phyloP scores from a whole-genome alignment of 2,113 vertebrate genomes.

The Triplophysa dalaica region DNA sequence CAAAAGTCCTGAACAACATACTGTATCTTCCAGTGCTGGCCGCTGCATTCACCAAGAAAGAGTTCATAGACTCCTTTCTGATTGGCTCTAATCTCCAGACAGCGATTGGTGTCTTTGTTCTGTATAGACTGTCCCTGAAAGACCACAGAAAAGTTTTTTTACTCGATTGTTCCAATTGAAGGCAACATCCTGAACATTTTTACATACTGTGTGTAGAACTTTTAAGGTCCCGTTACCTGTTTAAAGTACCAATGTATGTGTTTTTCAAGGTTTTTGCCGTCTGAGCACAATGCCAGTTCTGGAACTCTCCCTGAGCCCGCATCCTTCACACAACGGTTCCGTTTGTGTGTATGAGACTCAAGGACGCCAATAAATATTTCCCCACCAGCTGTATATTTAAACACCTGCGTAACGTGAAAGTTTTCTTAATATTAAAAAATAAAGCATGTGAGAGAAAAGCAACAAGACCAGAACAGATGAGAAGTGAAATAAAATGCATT shows the following conservation, averaged over 20 bases:
- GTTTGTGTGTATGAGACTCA: constrained; percentile 57
- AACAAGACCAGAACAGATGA: too few relatives aligned
- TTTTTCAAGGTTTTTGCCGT: constrained; percentile 48
- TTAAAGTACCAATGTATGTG: constrained; percentile 72
- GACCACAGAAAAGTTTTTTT: background rate
- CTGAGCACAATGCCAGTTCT: constrained; percentile 58
- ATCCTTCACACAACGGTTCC: constrained; percentile 67
- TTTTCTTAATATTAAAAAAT: background rate
- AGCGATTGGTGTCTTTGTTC: constrained; percentile 70
- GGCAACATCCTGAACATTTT: background rate
- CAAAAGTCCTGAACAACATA: constrained; percentile 60
- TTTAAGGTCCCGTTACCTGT: constrained; percentile 60
- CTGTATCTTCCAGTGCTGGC: constrained; percentile 71
- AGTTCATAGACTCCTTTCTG: constrained; percentile 41
- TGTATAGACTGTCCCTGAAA: constrained; percentile 63
- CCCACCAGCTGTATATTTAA: constrained; percentile 55
- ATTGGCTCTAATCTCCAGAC: constrained; percentile 60
- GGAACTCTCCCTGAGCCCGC: constrained; percentile 46
- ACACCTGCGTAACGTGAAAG: constrained; percentile 46
- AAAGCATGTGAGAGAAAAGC: background rate
- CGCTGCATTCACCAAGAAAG: constrained; percentile 62
- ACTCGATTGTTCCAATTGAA: background rate
- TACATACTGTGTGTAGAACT: background rate
- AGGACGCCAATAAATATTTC: constrained; percentile 61
- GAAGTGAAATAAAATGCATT: background rate